Evolutionary conservation across 2,888 invertebrate species (phyloP).

Genomic region (Amphipoea oculea): DNA sequence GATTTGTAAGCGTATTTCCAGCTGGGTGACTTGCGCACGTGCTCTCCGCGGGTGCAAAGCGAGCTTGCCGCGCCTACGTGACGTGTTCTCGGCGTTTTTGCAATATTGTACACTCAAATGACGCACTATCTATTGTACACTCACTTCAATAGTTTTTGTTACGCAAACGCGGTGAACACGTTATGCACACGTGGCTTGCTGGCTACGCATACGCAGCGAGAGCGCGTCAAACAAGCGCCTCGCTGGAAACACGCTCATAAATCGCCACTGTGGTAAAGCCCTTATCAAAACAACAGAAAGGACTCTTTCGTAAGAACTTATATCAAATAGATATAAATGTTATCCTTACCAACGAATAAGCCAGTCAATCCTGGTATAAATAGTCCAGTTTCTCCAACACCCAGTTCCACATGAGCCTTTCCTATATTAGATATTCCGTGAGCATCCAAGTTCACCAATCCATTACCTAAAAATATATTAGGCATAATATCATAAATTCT

Average conservation of each 20-base stretch:
- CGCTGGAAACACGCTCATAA: neutral
- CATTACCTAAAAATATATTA: slow-evolving; percentile 75
- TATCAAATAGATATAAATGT: neutral
- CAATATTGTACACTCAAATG: neutral
- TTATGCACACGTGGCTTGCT: neutral
- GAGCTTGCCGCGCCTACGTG: neutral
- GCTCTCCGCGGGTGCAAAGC: neutral
- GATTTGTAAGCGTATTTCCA: too few relatives aligned
- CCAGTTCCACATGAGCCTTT: slow-evolving; percentile 76
- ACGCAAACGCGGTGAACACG: neutral
- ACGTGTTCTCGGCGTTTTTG: neutral
- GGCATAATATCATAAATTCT: slow-evolving; percentile 22
- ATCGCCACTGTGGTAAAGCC: neutral
- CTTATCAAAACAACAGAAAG: neutral
- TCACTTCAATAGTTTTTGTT: too few relatives aligned
- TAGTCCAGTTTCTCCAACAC: slow-evolving; percentile 73
- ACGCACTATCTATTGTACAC: neutral
- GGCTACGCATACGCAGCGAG: neutral
- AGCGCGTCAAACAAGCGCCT: too few relatives aligned
- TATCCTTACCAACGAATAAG: slow-evolving; percentile 78
- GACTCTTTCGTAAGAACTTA: neutral
- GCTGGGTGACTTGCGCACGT: too few relatives aligned
- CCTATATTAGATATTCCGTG: slow-evolving; percentile 85
- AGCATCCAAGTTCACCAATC: slow-evolving; percentile 77
- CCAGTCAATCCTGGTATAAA: slow-evolving; percentile 78